Conservation (phyloP, 2,888 invertebrate genomes). For the Teleiodes luculella region DNA sequence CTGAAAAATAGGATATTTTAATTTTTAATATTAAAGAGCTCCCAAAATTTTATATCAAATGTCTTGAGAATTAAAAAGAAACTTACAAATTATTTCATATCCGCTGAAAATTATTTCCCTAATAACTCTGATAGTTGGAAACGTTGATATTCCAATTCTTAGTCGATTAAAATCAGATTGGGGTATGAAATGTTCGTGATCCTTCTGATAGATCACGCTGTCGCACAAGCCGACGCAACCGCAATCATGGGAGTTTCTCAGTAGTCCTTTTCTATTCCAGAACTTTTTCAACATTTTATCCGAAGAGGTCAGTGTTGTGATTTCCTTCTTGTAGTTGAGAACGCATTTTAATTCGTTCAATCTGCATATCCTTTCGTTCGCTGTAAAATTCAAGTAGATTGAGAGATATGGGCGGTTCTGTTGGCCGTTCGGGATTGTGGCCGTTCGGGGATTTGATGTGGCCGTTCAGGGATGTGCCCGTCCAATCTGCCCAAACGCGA, state of each 20-base stretch:
- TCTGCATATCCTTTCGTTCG: constrained; percentile 54
- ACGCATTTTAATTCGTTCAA: constrained; percentile 56
- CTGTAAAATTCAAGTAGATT: constrained; percentile 31
- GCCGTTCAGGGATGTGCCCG: too few species aligned
- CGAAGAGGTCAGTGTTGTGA: constrained; percentile 45
- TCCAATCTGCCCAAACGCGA: too few species aligned
- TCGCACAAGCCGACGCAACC: constrained; percentile 61
- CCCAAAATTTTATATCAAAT: too few species aligned
- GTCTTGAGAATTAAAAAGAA: too few species aligned
- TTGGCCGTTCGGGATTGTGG: neutral
- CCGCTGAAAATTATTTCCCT: constrained; percentile 84
- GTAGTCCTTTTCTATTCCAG: constrained; percentile 34
- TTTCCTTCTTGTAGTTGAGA: constrained; percentile 48
- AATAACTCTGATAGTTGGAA: constrained; percentile 83
- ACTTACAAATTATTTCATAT: constrained; percentile 83
- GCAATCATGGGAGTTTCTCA: constrained; percentile 51
- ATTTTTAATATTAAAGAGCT: neutral
- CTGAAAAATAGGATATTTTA: constrained; percentile 41
- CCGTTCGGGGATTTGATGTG: too few species aligned
- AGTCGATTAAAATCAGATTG: constrained; percentile 40
- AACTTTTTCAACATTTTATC: constrained; percentile 40
- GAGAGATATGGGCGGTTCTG: neutral
- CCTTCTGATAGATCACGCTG: constrained; percentile 52
- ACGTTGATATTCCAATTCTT: constrained; percentile 78
- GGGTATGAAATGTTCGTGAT: constrained; percentile 42